A percentile compares a stretch with the other conserved stretches of the same genome.
Conservation (phyloP, 2,797 vertebrate genomes). For the Acestrorhynchus altus region DNA sequence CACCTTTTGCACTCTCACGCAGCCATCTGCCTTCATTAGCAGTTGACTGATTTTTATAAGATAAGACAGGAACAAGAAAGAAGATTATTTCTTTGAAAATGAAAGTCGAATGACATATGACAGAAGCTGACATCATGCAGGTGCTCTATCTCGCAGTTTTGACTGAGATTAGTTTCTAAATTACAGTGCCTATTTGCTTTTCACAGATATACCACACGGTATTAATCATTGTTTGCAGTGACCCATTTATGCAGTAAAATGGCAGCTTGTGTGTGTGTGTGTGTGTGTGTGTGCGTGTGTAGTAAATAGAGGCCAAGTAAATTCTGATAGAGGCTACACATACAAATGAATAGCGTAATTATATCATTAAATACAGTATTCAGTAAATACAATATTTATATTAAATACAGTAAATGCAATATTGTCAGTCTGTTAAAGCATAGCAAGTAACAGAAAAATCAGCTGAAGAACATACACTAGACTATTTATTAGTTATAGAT, state of each 20-base stretch:
- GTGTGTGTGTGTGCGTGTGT: no score
- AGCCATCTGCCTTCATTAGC: constrained; percentile 9
- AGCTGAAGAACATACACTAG: no score
- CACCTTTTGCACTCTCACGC: background rate
- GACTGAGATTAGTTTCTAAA: constrained; percentile 25
- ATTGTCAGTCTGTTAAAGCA: no score
- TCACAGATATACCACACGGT: background rate
- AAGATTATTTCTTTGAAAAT: constrained; percentile 26
- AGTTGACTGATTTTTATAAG: background rate
- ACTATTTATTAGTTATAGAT: no score
- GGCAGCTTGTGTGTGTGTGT: background rate
- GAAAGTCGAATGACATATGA: constrained; percentile 30
- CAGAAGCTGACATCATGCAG: background rate
- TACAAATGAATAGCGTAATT: no score
- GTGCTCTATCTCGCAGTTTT: background rate
- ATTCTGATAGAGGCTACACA: no score
- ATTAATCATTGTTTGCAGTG: background rate
- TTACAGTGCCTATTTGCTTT: constrained; percentile 22
- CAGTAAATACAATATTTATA: no score
- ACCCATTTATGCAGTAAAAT: background rate
- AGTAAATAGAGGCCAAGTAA: no score
- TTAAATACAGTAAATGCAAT: no score
- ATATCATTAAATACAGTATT: no score
- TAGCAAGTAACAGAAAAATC: no score
- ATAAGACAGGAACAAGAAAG: background rate